Evolutionary conservation across 1,140 invertebrate genomes (phyloP), one percentile per base, ranked within the genome.

Genomic region (Chlorops oryzae): DNA sequence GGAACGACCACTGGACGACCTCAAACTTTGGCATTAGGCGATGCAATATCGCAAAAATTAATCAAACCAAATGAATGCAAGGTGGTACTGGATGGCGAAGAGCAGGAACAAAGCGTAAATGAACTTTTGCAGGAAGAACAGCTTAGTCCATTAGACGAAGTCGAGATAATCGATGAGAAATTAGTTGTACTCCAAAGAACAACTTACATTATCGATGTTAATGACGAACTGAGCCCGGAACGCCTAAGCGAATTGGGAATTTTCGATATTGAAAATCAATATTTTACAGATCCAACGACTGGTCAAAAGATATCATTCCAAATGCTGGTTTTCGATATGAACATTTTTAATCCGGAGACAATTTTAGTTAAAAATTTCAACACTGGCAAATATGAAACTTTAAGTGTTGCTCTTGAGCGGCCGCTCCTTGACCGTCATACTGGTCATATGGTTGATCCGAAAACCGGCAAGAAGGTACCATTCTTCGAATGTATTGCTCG

Each of bases 401-500:
- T 92, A n/a, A 74, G 81, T 47, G 81, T 85, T 64, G 90, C 90
- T 5, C 77, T 94, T 18, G 78, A 83, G 44, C 77, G 79, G 54
- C 82, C 83, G 2, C 65, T 92, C 17, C 78, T 94, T 43, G 85
- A 93, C 72, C 79, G 81, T 63, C 80, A 82, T 50, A 80, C 81
- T 1, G 89, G 89, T 7, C 80, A 88, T 58, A 86, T 92, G 80
- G 81, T 91, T 4, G 87, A 95, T 76, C 82, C 84, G 9, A 84
- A 85, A 69, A 87, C 82, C 20, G 88, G 89, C 7, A 83, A 86
- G 64, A 79, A 82, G 43, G 80, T 93, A 34, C 80, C 86, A 5
- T 90, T 94, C 72, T 85, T 91, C 72, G 86, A 92, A 65, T 91
- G 90, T 52, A 78, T 92, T 28, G 80, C 86, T 60, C 70, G 81